Evolutionary conservation across 2,113 vertebrate genomes (phyloP), one percentile per base, ranked within the genome.

Genomic region (Prunella fulvescens): DNA sequence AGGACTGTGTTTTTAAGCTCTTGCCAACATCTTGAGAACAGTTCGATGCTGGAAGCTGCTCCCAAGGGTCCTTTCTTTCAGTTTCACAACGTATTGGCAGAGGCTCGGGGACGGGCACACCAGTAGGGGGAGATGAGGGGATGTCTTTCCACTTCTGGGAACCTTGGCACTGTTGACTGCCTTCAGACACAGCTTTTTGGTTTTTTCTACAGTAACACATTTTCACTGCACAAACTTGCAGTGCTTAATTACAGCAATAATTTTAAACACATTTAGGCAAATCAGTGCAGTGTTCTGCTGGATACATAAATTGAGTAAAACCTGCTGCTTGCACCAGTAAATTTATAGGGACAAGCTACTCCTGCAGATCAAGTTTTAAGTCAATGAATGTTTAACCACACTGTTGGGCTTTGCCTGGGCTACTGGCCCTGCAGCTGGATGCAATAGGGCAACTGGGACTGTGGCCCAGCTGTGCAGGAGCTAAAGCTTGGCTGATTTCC

Each of bases 381-480:
- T n/a, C 53, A 29, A 3, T 7, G 33, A 66, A 61, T 31, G 11
- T 81, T 82, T 90, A 53, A 83, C 64, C 47, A 70, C 19, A 19
- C 29, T 51, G 33, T 5, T 78, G 62, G 94, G 50, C 81, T 90
- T 78, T 92, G 81, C 79, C 47, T 92, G 72, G 80, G 88, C 86
- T 93, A 92, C 80, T 70, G 92, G 71, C 92, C 83, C 86, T 90
- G 76, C 91, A 97, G 95, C 91, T 96, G 95, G 91, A 92, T 92
- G 92, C 76, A 92, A 37, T 31, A 91, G 88, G 88, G 67, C 72
- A 77, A 88, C 54, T 42, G 92, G 95, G 92, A 93, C 72, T 37
- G 47, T 39, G n/a, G 88, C 80, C 94, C 94, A 96, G 96, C 86
- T 95, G 96, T 92, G 94, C 92, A 84, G 86, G 71, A 95, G 86